A percentile compares a stretch with the other conserved stretches of the same genome.
Conservation (phyloP, 2,888 invertebrate species). For the Athetis lepigone region DNA sequence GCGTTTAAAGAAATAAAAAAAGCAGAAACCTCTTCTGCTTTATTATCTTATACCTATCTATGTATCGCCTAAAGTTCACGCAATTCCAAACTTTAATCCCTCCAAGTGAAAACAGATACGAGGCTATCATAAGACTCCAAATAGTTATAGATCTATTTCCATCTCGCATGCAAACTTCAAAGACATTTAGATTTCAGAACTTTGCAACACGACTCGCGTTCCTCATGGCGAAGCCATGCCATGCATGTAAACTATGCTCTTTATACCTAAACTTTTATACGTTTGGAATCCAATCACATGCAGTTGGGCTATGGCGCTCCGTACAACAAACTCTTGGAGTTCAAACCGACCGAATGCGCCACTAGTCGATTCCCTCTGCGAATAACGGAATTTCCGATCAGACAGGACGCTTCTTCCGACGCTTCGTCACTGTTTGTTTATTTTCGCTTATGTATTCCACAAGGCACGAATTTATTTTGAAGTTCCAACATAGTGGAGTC, state of each 20-base stretch:
- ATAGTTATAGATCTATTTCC: slow-evolving; percentile 46
- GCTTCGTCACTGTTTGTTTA: slow-evolving; percentile 76
- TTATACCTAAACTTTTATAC: slow-evolving; percentile 81
- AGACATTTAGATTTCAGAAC: slow-evolving; percentile 61
- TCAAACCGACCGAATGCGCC: slow-evolving; percentile 74
- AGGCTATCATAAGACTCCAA: slow-evolving; percentile 37
- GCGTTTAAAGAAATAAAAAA: too few species aligned
- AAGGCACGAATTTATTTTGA: slow-evolving; percentile 63
- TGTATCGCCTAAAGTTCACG: neutral
- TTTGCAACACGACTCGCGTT: slow-evolving; percentile 38
- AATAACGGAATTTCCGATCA: slow-evolving; percentile 87
- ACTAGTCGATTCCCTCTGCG: slow-evolving; percentile 86
- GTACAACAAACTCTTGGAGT: slow-evolving; percentile 76
- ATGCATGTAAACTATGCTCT: slow-evolving; percentile 75
- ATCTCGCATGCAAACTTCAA: slow-evolving; percentile 47
- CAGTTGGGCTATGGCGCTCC: slow-evolving; percentile 71
- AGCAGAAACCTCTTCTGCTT: too few species aligned
- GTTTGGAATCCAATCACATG: slow-evolving; percentile 82
- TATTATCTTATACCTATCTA: too few species aligned
- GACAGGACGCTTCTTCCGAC: slow-evolving; percentile 65
- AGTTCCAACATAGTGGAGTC: slow-evolving; percentile 33
- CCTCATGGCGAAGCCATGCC: slow-evolving; percentile 38
- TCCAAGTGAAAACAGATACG: slow-evolving; percentile 31
- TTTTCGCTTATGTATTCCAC: slow-evolving; percentile 69
- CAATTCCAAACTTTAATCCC: slow-evolving; percentile 4